phyloP scores from a whole-genome alignment of 2,888 invertebrate genomes.

The Belgica antarctica region DNA sequence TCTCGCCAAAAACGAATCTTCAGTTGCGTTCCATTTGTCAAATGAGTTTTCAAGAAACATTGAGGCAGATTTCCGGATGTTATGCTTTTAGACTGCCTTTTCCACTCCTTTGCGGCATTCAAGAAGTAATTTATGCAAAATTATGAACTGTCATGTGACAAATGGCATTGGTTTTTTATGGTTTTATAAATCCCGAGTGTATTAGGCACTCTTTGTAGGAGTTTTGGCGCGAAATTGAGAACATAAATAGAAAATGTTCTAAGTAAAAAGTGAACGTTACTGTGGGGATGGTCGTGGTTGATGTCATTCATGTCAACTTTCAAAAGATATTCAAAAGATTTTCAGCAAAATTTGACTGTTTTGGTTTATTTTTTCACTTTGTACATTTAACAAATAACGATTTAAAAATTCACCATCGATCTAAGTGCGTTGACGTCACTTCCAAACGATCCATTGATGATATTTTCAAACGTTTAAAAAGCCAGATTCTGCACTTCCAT shows the following conservation, averaged over 20 bases:
- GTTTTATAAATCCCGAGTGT: slow-evolving; percentile 28
- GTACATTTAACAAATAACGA: no score
- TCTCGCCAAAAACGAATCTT: background rate
- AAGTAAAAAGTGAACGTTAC: no score
- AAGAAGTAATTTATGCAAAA: slow-evolving; percentile 34
- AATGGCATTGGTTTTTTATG: slow-evolving; percentile 25
- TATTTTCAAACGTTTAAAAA: no score
- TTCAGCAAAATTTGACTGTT: no score
- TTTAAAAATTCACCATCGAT: no score
- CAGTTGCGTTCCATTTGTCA: background rate
- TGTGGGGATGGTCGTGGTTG: no score
- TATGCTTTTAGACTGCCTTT: background rate
- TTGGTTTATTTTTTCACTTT: no score
- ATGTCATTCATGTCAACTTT: no score
- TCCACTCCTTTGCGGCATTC: background rate
- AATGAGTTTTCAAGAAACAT: background rate
- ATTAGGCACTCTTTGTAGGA: background rate
- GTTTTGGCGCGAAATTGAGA: slow-evolving; percentile 38
- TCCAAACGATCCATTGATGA: no score
- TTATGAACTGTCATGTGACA: slow-evolving; percentile 35
- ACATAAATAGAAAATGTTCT: background rate
- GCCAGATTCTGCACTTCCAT: background rate
- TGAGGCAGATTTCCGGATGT: background rate
- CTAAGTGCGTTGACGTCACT: no score
- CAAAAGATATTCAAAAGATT: no score